phyloP scores from a whole-genome alignment of 2,888 invertebrate species.

The Athalia rosae region DNA sequence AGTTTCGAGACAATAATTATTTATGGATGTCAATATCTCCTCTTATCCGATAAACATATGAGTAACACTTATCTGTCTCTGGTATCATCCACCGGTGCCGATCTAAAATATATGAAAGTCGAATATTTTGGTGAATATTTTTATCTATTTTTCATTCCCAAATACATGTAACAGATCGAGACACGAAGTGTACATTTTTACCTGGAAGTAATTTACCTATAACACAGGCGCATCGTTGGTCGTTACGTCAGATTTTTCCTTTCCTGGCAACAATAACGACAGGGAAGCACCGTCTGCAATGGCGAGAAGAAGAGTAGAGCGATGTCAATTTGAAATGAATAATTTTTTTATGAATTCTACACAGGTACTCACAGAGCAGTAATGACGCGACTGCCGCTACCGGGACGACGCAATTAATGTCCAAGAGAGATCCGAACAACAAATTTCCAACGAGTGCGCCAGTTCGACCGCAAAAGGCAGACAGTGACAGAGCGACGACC shows the following conservation, averaged over 20 bases:
- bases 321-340: not conserved
- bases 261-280: not conserved
- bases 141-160: too few species aligned
- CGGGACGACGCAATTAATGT: constrained; percentile 84
- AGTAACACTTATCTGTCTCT: too few species aligned
- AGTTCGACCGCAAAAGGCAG: constrained; percentile 84
- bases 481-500: constrained; percentile 86
- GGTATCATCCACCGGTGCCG: too few species aligned
- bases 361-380: constrained; percentile 79
- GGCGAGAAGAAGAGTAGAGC: not conserved
- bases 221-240: not conserved
- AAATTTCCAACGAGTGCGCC: constrained; percentile 85
- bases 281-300: not conserved
- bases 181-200: too few species aligned
- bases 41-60: too few species aligned
- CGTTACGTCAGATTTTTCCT: not conserved
- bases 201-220: not conserved
- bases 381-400: constrained; percentile 82
- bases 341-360: not conserved
- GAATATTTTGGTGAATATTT: too few species aligned
- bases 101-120: too few species aligned
- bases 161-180: too few species aligned
- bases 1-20: too few species aligned
- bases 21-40: too few species aligned
- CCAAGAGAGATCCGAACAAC: constrained; percentile 85